Percentiles rank a stretch among this genome's conserved stretches.
Conservation (phyloP, 2,797 vertebrate species). For the Enteromius fasciolatus region DNA sequence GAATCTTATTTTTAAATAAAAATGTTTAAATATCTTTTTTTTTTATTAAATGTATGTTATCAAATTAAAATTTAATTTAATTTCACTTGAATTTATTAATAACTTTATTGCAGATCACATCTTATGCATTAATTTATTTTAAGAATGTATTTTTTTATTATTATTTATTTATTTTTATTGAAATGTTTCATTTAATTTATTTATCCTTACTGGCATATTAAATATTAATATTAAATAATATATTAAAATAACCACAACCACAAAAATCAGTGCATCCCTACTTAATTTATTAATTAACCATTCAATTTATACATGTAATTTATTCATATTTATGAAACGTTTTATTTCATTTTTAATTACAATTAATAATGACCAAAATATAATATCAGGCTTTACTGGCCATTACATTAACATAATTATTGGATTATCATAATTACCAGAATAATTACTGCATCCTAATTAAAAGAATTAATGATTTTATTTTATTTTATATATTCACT, state of each 20-base stretch:
- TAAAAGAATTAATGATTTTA: neutral
- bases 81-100: neutral
- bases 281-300: neutral
- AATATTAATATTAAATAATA: no score
- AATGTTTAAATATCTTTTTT: neutral
- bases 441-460: neutral
- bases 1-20: neutral
- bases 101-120: neutral
- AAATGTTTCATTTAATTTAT: neutral
- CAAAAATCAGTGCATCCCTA: neutral
- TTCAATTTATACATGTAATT: neutral
- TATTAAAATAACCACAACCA: neutral
- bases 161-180: neutral
- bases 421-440: neutral
- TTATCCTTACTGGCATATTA: neutral
- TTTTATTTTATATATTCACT: neutral
- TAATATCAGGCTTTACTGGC: neutral
- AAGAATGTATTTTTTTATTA: neutral
- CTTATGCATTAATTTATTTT: neutral
- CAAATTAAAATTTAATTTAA: neutral
- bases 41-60: neutral
- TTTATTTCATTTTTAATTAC: neutral
- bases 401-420: neutral
- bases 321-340: neutral
- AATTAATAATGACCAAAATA: neutral